Evolutionary conservation across 2,888 invertebrate species (phyloP).

Genomic region (Dicranocentrus wangi): DNA sequence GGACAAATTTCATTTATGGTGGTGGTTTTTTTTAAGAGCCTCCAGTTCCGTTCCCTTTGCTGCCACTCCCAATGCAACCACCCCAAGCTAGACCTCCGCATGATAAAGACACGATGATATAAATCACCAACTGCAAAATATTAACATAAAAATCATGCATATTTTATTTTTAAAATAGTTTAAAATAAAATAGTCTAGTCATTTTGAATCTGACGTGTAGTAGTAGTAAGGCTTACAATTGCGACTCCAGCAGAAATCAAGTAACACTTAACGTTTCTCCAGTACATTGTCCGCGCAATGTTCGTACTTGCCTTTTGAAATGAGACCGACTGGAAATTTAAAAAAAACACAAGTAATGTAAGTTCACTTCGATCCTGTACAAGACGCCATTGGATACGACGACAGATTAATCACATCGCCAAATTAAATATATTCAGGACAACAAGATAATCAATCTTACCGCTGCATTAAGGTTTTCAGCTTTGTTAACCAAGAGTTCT

Average conservation of each 20-base stretch:
- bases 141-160: not conserved
- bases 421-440: constrained; percentile 9
- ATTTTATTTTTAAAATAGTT: too few relatives aligned
- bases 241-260: constrained; percentile 82
- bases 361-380: not conserved
- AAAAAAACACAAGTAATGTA: not conserved
- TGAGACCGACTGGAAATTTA: constrained; percentile 82
- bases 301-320: constrained; percentile 90
- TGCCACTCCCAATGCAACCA: constrained; percentile 78
- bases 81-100: constrained; percentile 90
- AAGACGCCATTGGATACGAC: too few relatives aligned
- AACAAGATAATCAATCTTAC: too few relatives aligned
- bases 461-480: constrained; percentile 89
- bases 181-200: too few relatives aligned
- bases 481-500: constrained; percentile 92
- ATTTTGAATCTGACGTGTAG: too few relatives aligned
- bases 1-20: not conserved
- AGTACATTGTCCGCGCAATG: constrained; percentile 89
- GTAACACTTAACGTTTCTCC: constrained; percentile 95
- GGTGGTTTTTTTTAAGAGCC: constrained; percentile 4
- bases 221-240: constrained; percentile 79
- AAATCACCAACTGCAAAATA: constrained; percentile 80
- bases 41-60: constrained; percentile 29
- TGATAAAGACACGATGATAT: constrained; percentile 89
- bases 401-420: too few relatives aligned